Percentiles rank a stretch among this genome's conserved stretches.
Evolutionary conservation across 2,888 invertebrate genomes (phyloP).

Genomic region (Phyllotreta cruciferae): DNA sequence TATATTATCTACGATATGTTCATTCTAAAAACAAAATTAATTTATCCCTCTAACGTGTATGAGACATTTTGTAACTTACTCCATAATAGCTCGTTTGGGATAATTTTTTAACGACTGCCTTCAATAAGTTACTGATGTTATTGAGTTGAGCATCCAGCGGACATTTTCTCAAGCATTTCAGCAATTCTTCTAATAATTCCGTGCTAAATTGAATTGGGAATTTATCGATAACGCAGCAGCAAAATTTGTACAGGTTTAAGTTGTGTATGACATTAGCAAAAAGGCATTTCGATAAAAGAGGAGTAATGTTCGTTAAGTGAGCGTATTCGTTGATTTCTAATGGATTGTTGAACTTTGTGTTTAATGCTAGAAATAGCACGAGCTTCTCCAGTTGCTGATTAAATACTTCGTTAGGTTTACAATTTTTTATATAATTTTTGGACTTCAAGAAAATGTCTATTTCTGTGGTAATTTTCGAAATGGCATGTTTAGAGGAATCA

Average conservation of each 20-base stretch:
- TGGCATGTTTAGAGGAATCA: slow-evolving; percentile 49
- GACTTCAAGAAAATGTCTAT: slow-evolving; percentile 41
- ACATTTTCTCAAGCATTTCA: slow-evolving; percentile 47
- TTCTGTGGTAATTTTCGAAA: slow-evolving; percentile 41
- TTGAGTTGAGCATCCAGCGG: slow-evolving; percentile 43
- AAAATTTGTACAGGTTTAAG: slow-evolving; percentile 45
- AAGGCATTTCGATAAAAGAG: slow-evolving; percentile 53
- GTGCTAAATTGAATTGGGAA: slow-evolving; percentile 43
- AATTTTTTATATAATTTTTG: slow-evolving; percentile 43
- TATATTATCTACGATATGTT: slow-evolving; percentile 44
- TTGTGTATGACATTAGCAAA: slow-evolving; percentile 48
- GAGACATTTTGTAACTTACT: slow-evolving; percentile 12
- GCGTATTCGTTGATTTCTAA: slow-evolving; percentile 47
- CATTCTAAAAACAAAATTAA: slow-evolving; percentile 37
- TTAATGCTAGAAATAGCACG: slow-evolving; percentile 51
- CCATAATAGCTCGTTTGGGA: slow-evolving; percentile 14
- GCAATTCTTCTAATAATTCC: slow-evolving; percentile 50
- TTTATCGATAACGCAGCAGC: slow-evolving; percentile 43
- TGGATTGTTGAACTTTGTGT: slow-evolving; percentile 50
- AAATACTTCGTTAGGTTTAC: slow-evolving; percentile 34
- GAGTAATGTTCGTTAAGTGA: slow-evolving; percentile 52
- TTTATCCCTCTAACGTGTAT: neutral
- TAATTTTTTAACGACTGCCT: slow-evolving; percentile 38
- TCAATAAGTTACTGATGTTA: slow-evolving; percentile 42
- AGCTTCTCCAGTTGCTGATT: slow-evolving; percentile 47